Base-by-base conservation (phyloP, 2,797 vertebrate genomes). In the Phaenicophaeus curvirostris region DNA sequence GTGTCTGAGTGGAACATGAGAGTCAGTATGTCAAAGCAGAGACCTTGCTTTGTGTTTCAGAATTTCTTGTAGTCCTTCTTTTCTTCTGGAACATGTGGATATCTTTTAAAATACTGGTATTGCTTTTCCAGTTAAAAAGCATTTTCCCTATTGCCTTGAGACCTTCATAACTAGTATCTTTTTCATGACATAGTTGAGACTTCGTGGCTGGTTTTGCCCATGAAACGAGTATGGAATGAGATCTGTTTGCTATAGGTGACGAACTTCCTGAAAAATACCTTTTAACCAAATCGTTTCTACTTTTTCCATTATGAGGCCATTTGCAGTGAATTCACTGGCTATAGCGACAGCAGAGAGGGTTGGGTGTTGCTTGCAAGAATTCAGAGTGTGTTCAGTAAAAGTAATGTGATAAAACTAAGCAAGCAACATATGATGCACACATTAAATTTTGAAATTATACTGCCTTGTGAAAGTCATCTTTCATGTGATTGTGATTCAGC, bases 401-500 rank as follows among this genome's bases (percentile, higher is more conserved):
- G 82, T 39, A 78, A 4, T 73, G n/a, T 31, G 55, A 86, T 69
- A 71, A 94, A 94, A 88, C 85, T 63, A 92, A 89, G 46, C 48
- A 92, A 83, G 50, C 25, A 75, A 76, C 27, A 23, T 84, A 79
- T 91, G 76, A 93, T 85, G 44, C 17, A 54, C 41, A 80, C 17
- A 16, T 35, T 72, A 61, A 28, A 93, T 89, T 95, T 84, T 93
- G 71, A 94, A 89, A 88, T 84, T 54, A 73, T 91, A 33, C 76
- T 95, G 62, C 46, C 69, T 90, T 88, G 85, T 67, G 93, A 91
- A 91, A 96, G 66, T 92, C 72, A 78, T 95, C 85, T 93, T 95
- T 92, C 85, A 90, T 62, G 85, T 96, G 87, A 66, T 79, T 87
- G 69, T 91, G 91, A 87, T 95, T 95, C 91, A 94, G 69, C 68